phyloP scores from a whole-genome alignment of 2,113 vertebrate species.

The Microcebus murinus region DNA sequence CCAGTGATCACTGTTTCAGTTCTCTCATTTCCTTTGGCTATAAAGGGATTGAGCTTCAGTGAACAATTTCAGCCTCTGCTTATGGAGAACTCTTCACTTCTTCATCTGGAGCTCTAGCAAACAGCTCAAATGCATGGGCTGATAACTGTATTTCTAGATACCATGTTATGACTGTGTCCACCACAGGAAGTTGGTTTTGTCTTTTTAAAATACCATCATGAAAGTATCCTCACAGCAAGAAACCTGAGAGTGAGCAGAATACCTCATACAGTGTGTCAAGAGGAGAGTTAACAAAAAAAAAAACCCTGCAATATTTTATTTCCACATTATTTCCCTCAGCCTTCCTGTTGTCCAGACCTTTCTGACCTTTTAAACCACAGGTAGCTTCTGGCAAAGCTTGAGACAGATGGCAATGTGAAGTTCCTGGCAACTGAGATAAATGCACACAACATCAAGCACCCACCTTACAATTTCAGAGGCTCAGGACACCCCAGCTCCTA shows the following conservation, averaged over 20 bases:
- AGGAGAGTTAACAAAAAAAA: conserved; percentile 3
- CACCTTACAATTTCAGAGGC: conserved; percentile 79
- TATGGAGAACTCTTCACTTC: not conserved
- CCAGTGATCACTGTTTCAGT: not conserved
- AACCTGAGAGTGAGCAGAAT: not conserved
- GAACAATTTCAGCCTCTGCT: not conserved
- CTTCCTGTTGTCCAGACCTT: conserved; percentile 74
- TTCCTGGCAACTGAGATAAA: conserved; percentile 83
- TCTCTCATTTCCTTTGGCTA: not conserved
- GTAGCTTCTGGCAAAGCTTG: conserved; percentile 78
- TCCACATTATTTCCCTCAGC: conserved; percentile 66
- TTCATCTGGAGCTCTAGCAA: not conserved
- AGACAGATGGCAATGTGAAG: conserved; percentile 83
- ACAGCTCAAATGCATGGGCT: not conserved
- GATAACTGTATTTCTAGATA: not conserved
- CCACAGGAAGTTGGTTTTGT: not conserved
- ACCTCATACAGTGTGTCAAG: not conserved
- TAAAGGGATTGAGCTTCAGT: fast-evolving
- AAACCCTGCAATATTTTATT: conserved; percentile 46
- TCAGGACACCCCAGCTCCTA: not conserved
- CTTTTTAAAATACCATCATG: conserved; percentile 48
- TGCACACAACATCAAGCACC: conserved; percentile 80
- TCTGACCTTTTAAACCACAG: conserved; percentile 65
- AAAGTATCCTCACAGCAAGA: conserved; percentile 42
- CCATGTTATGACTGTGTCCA: not conserved